These are phyloP conservation scores for Morpho achilles DNA, from an alignment of 2,888 invertebrate species.

Conservation along the genomic window DNA sequence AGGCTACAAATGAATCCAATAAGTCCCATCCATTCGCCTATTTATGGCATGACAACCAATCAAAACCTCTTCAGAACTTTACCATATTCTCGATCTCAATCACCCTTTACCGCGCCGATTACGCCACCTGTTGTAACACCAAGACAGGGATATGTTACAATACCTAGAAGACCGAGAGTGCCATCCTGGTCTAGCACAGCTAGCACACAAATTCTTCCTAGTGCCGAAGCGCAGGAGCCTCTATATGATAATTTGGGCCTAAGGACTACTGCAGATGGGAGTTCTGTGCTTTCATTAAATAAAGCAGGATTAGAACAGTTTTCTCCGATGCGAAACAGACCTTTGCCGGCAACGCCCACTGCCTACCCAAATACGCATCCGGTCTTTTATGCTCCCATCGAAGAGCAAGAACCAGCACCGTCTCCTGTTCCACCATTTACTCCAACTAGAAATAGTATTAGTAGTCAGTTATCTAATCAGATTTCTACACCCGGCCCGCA, in stretches of 20 bases:
- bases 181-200: slow-evolving; percentile 89
- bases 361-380: slow-evolving; percentile 63
- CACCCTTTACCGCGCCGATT: slow-evolving; percentile 84
- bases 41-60: slow-evolving; percentile 81
- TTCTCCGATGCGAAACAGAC: slow-evolving; percentile 81
- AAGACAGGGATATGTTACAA: slow-evolving; percentile 91
- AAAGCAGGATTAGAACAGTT: slow-evolving; percentile 81
- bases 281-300: slow-evolving; percentile 87
- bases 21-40: slow-evolving; percentile 83
- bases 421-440: slow-evolving; percentile 66
- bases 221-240: slow-evolving; percentile 83
- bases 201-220: slow-evolving; percentile 71
- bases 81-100: slow-evolving; percentile 88
- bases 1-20: slow-evolving; percentile 81
- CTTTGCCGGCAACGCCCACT: slow-evolving; percentile 81
- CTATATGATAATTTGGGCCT: slow-evolving; percentile 92
- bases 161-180: slow-evolving; percentile 89
- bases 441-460: slow-evolving; percentile 68
- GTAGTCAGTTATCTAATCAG: slow-evolving; percentile 72
- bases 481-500: slow-evolving; percentile 71
- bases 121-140: slow-evolving; percentile 84
- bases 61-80: slow-evolving; percentile 87
- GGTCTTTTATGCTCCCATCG: slow-evolving; percentile 74
- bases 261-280: slow-evolving; percentile 92
- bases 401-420: slow-evolving; percentile 73